phyloP scores from a whole-genome alignment of 2,113 vertebrate genomes.

The Xiphias gladius region DNA sequence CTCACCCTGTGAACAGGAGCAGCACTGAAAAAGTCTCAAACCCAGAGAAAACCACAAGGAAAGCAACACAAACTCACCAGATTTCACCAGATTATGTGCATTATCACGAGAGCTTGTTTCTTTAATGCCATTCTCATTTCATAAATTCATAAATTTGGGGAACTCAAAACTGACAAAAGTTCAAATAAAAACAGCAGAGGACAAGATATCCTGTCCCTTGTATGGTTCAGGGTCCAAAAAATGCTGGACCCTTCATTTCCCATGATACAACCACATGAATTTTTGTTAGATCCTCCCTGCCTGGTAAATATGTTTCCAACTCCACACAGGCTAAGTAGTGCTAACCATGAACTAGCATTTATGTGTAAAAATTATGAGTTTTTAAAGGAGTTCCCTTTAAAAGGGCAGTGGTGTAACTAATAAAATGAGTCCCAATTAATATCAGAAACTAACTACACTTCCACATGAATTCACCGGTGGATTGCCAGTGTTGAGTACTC shows the following conservation, averaged over 20 bases:
- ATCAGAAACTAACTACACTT: neutral
- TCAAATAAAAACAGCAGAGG: neutral
- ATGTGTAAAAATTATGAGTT: neutral
- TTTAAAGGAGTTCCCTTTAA: neutral
- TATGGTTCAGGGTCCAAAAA: neutral
- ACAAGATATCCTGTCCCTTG: neutral
- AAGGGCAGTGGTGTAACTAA: neutral
- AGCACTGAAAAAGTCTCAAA: constrained; percentile 12
- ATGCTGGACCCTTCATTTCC: constrained; percentile 1
- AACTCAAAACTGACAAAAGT: neutral
- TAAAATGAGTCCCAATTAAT: neutral
- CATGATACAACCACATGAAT: neutral
- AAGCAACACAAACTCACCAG: neutral
- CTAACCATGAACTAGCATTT: neutral
- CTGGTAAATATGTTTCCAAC: neutral
- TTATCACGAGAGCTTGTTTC: neutral
- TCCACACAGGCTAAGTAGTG: neutral
- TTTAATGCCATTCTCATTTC: constrained; percentile 6
- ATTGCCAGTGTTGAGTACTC: constrained; percentile 80
- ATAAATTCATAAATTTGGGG: too few relatives aligned
- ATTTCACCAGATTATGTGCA: neutral
- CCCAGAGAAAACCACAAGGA: constrained; percentile 5
- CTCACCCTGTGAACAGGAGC: neutral
- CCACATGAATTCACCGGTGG: constrained; percentile 25
- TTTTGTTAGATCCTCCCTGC: neutral